These are phyloP conservation scores for Periparus ater DNA, from an alignment of 2,797 vertebrate species.

Conservation along the genomic window DNA sequence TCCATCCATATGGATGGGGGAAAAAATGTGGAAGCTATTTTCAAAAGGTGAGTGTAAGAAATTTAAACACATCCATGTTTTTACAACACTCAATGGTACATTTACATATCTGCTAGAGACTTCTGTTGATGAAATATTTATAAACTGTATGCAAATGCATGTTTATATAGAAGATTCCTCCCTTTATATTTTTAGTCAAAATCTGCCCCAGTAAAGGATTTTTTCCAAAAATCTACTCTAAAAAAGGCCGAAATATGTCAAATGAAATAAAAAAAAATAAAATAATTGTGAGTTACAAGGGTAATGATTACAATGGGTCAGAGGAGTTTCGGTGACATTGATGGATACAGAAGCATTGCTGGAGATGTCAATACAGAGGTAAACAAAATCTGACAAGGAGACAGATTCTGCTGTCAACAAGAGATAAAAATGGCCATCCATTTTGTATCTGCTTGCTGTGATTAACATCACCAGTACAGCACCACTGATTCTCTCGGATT, in stretches of 20 bases:
- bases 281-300: not conserved
- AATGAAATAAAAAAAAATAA: not conserved
- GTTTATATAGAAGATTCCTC: not conserved
- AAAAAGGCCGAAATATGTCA: not conserved
- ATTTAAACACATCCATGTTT: not conserved
- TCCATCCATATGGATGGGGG: not conserved
- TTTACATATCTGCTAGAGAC: not conserved
- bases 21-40: not conserved
- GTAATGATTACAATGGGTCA: not conserved
- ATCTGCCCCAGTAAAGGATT: not conserved
- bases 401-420: conserved; percentile 40
- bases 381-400: conserved; percentile 42
- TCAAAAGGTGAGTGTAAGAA: not conserved
- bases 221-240: not conserved
- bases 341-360: not conserved
- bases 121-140: not conserved
- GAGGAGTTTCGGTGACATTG: not conserved
- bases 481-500: conserved; percentile 20
- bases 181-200: not conserved
- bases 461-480: not conserved
- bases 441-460: conserved; percentile 19
- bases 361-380: not conserved
- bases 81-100: not conserved
- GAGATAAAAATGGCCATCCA: not conserved
- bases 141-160: not conserved